Base-by-base conservation (phyloP, 2,797 vertebrate species). In the Parauchenoglanis ngamensis region DNA sequence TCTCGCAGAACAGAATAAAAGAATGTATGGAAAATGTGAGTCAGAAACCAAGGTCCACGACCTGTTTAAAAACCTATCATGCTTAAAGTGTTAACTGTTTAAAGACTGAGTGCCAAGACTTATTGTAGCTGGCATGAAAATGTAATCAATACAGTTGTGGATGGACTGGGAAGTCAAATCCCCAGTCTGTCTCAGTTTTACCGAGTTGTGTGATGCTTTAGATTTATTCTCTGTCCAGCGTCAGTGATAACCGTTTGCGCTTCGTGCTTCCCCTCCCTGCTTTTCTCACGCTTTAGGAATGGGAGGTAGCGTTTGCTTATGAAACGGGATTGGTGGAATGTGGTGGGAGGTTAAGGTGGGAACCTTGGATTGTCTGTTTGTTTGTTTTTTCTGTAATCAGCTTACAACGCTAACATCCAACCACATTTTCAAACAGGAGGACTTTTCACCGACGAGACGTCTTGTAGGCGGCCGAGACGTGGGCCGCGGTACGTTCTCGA, bases 131-230 rank as follows among this genome's bases (percentile, higher is more conserved):
- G 31, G 19, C 44, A 75, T 83, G 11, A 54, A 56, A 52, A 67
- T 44, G 35, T 77, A 7, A 25, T 49, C 52, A 73, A 86, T 73
- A 49, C 72, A 28, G 76, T 56, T 75, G 21, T 6, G 46, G 56
- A n/a, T 80, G 56, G 28, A 35, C 21, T 35, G 19, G 23, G 67
- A 88, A 70, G 85, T 56, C 49, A 54, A 85, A 61, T 25, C 25
- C 59, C 82, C 83, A 82, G 86, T 88, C 80, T 61, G n/a, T 89
- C 84, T 76, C 78, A n/a, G 7, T 68, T 82, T 35, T 49, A 2
- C 1, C 40, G 13, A 59, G 56, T 19, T 73, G 11, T 63, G 67
- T 86, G 68, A 76, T 49, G 57, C 28, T 72, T 84, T 84, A 75
- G 17, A 61, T 79, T 81, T 85, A 46, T 70, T 54, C 31, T 49